These are phyloP conservation scores for Corythaeola cristata DNA, from an alignment of 2,113 vertebrate species.

Conservation along the genomic window DNA sequence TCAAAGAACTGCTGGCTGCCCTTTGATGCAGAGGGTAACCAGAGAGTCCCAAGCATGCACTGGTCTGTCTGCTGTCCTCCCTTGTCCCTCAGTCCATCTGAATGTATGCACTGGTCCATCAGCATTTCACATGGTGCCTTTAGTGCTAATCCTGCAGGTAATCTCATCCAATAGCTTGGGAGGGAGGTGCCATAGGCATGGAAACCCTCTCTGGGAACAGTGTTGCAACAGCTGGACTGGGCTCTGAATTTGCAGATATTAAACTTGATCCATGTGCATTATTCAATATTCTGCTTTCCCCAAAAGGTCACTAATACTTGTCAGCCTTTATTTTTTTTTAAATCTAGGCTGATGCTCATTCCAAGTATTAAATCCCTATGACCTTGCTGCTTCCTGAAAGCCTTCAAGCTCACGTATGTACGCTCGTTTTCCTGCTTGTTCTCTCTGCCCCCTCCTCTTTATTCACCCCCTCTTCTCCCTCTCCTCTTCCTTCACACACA, in stretches of 20 bases:
- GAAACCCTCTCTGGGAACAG: background rate
- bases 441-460: background rate
- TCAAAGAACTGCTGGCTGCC: background rate
- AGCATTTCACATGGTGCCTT: slow-evolving; percentile 70
- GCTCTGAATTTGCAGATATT: background rate
- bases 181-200: background rate
- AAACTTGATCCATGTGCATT: background rate
- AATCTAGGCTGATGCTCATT: slow-evolving; percentile 4
- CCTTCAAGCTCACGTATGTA: slow-evolving; percentile 2
- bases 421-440: slow-evolving; percentile 14
- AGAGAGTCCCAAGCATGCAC: background rate
- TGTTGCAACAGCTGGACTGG: slow-evolving; percentile 22
- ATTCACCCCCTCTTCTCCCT: background rate
- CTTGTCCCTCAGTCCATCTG: slow-evolving; percentile 5
- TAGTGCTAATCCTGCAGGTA: background rate
- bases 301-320: background rate
- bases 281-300: background rate
- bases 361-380: background rate
- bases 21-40: background rate
- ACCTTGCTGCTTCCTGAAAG: background rate
- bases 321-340: slow-evolving; percentile 17
- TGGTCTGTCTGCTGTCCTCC: background rate
- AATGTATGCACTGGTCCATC: background rate
- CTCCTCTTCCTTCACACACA: background rate
- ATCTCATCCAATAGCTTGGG: background rate